phyloP scores from a whole-genome alignment of 2,113 vertebrate genomes.

The Stegostoma tigrinum region DNA sequence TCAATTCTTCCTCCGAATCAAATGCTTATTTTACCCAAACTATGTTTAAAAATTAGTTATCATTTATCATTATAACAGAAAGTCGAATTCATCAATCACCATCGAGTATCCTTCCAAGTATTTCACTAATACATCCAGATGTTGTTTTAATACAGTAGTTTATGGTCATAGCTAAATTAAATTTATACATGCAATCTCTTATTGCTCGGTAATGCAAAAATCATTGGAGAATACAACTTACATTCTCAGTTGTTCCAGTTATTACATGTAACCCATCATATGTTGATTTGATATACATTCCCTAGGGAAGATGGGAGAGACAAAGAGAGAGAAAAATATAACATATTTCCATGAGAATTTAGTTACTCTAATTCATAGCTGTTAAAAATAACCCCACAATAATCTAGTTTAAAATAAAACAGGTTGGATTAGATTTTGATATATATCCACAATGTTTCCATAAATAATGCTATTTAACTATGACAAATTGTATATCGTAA shows the following conservation, averaged over 20 bases:
- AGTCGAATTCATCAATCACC: not conserved
- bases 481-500: not conserved
- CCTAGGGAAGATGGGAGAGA: constrained; percentile 56
- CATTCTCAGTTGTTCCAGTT: constrained; percentile 94
- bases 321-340: constrained; percentile 48
- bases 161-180: not conserved
- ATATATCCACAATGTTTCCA: not conserved
- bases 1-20: not conserved
- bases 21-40: not conserved
- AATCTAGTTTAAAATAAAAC: not conserved
- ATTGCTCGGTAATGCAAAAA: not conserved
- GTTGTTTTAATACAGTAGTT: not conserved
- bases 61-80: not conserved
- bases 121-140: not conserved
- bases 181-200: not conserved
- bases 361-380: constrained; percentile 44
- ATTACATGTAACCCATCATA: constrained; percentile 96
- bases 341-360: constrained; percentile 52
- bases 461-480: not conserved
- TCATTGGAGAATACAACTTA: constrained; percentile 58
- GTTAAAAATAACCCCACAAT: not conserved
- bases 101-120: not conserved
- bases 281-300: constrained; percentile 97
- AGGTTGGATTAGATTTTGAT: not conserved
- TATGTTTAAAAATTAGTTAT: not conserved